Percentiles rank a stretch among this genome's conserved stretches.
Evolutionary conservation across 2,113 vertebrate species (phyloP).

Genomic region (Pantherophis guttatus): DNA sequence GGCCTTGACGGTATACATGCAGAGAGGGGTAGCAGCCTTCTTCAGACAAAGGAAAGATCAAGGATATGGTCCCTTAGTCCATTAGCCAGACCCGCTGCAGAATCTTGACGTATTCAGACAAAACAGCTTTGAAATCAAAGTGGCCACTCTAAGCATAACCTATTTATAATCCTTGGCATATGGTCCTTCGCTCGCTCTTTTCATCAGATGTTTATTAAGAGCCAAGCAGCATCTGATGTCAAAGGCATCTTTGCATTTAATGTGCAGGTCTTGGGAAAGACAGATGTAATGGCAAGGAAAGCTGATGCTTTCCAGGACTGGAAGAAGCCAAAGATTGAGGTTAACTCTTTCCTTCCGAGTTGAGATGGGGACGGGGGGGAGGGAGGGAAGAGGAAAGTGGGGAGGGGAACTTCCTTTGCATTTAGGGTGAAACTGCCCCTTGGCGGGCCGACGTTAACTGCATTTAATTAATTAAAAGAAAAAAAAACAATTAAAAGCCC

Average conservation of each 20-base stretch:
- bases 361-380: too few species aligned
- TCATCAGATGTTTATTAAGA: not conserved
- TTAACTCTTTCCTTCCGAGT: not conserved
- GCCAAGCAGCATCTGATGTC: not conserved
- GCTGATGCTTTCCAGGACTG: not conserved
- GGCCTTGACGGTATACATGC: not conserved
- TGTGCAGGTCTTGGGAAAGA: not conserved
- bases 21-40: not conserved
- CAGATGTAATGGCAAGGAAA: not conserved
- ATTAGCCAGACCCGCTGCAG: not conserved
- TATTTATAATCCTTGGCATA: not conserved
- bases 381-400: too few species aligned
- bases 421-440: not conserved
- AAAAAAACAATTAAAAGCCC: not conserved
- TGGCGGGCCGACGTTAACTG: not conserved
- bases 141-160: not conserved
- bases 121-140: not conserved
- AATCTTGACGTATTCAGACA: not conserved
- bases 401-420: not conserved
- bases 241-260: not conserved
- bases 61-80: not conserved
- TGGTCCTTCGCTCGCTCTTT: not conserved
- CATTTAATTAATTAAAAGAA: not conserved
- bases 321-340: not conserved
- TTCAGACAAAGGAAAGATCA: not conserved